Base-by-base conservation (phyloP, 2,888 invertebrate genomes). In the Crossocerus cetratus region DNA sequence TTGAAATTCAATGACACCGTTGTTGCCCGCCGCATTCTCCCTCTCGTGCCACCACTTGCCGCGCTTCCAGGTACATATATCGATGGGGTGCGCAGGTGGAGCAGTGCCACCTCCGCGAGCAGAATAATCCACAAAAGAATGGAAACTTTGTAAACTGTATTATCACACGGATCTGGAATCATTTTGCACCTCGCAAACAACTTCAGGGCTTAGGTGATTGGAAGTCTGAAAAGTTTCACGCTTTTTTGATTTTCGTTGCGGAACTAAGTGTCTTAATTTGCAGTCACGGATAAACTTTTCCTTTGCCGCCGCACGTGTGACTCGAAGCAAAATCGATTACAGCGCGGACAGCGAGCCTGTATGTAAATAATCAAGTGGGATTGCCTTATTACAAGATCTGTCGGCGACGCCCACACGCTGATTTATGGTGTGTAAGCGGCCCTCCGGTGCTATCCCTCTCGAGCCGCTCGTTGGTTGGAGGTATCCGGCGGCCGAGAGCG, bases 341-440 rank as follows among this genome's bases (percentile, higher is more conserved):
- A 62, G 60, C 49, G n/a, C 69, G 69, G 18, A 23, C 57, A 49
- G 23, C 22, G 16, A 53, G 56, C 65, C 68, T 73, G 69, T 73
- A 73, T 82, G 83, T 82, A 82, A 83, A 83, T 82, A 82, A 79
- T 78, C 80, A 63, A 65, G 20, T 68, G 77, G 68, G 62, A 42
- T 72, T 58, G 68, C 72, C 78, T 74, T 78, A 75, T 68, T 74
- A 65, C 58, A 58, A 20, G 63, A 69, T 62, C 62, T 70, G 21
- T 60, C 64, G 56, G 74, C 70, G 62, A 75, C 84, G 80, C 84
- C 82, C 80, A 84, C 84, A 72, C 77, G 77, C 80, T 82, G 84
- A 84, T 84, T 84, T 84, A 83, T 82, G 67, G 73, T 70, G 53
- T 62, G 42, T 63, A 55, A 64, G 55, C 32, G 32, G 32, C 59